These are phyloP conservation scores for Drosophila ezoana DNA, from an alignment of 2,888 invertebrate species.

Conservation along the genomic window DNA sequence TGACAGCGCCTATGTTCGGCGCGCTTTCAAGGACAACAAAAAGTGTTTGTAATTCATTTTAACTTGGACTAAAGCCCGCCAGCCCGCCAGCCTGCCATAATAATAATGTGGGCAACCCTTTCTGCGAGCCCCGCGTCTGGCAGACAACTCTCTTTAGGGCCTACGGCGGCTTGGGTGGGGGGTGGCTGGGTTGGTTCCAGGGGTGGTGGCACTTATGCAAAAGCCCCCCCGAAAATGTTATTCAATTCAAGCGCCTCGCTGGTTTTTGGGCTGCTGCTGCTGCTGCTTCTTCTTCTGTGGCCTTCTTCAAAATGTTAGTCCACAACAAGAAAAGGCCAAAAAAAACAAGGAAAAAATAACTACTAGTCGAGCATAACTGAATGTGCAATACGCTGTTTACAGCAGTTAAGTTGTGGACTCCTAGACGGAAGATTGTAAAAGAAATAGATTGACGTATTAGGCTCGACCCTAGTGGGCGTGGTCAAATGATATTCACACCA, in stretches of 20 bases:
- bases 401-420: not conserved
- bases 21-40: conserved; percentile 60
- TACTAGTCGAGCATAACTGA: not conserved
- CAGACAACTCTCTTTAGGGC: conserved; percentile 41
- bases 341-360: not conserved
- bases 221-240: conserved; percentile 56
- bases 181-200: not conserved
- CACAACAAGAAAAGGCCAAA: conserved; percentile 15
- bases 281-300: conserved; percentile 14
- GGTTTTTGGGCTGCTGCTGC: conserved; percentile 13
- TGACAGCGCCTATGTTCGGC: conserved; percentile 43
- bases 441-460: no score
- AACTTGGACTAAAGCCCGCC: conserved; percentile 51
- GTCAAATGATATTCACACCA: no score
- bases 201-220: conserved; percentile 51
- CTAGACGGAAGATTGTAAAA: no score
- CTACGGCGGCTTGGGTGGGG: conserved; percentile 4
- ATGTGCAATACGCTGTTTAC: not conserved
- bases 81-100: conserved; percentile 19
- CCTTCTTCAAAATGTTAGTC: conserved; percentile 31
- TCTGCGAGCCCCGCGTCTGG: conserved; percentile 47
- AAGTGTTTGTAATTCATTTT: conserved; percentile 79
- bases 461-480: no score
- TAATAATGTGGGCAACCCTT: conserved; percentile 64
- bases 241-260: conserved; percentile 61